Percentiles rank a stretch among this genome's conserved stretches.
Evolutionary conservation across 2,113 vertebrate species (phyloP).

Genomic region (Anser cygnoides): DNA sequence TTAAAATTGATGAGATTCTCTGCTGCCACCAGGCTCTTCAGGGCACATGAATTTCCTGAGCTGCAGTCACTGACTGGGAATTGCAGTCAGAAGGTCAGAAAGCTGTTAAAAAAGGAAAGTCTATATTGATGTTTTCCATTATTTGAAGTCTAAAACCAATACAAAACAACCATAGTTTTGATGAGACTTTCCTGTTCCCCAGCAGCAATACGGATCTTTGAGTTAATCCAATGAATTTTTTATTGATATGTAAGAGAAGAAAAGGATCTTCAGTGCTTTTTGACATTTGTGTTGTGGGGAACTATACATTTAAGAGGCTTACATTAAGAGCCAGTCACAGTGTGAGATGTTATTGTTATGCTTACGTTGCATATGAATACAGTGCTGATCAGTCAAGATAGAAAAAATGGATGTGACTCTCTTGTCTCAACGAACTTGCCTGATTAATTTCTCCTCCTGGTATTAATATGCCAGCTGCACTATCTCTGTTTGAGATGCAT

Average conservation of each 20-base stretch:
- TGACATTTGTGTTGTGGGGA: background rate
- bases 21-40: constrained; percentile 33
- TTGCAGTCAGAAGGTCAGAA: constrained; percentile 60
- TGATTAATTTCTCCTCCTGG: background rate
- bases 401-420: background rate
- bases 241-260: background rate
- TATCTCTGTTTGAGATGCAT: background rate
- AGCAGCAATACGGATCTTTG: background rate
- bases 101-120: constrained; percentile 39
- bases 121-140: constrained; percentile 17
- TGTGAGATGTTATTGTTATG: background rate
- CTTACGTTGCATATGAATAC: background rate
- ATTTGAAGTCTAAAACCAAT: background rate
- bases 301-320: background rate
- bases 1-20: constrained; percentile 62
- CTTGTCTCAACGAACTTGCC: constrained; percentile 7
- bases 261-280: background rate
- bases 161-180: background rate
- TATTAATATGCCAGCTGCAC: background rate
- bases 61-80: constrained; percentile 41
- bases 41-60: constrained; percentile 28
- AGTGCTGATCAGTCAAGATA: background rate
- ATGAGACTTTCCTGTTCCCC: background rate
- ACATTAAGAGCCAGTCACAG: background rate
- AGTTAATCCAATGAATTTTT: background rate